Evolutionary conservation across 2,113 vertebrate species (phyloP).

Genomic region (Andinoacara biseriatus): DNA sequence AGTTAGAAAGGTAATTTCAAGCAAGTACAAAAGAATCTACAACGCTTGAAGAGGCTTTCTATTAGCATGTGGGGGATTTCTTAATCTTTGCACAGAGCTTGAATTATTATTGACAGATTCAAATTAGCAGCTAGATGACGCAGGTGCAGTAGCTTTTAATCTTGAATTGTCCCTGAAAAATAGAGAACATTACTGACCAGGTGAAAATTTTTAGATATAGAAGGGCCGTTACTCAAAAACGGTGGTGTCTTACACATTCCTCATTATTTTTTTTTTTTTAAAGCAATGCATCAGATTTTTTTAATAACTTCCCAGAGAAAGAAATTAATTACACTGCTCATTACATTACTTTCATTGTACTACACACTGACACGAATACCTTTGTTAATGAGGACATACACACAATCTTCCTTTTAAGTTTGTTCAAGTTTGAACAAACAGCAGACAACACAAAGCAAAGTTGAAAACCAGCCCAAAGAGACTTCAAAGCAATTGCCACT

Average conservation of each 20-base stretch:
- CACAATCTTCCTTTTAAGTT: not conserved
- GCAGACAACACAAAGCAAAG: no score
- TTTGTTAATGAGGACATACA: not conserved
- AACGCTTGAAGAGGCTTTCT: not conserved
- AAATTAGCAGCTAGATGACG: conserved; percentile 1
- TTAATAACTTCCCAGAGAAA: not conserved
- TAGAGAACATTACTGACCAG: not conserved
- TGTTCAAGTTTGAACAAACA: no score
- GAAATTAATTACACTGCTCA: not conserved
- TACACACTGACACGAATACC: not conserved
- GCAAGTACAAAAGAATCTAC: not conserved
- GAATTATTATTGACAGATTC: not conserved
- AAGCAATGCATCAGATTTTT: not conserved
- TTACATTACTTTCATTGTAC: not conserved
- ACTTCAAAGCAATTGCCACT: no score
- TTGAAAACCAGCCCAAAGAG: no score
- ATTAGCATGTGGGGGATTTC: not conserved
- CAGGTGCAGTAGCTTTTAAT: not conserved
- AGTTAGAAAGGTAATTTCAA: conserved; percentile 25
- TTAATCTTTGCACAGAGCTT: not conserved
- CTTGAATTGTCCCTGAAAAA: not conserved
- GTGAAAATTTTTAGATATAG: not conserved
- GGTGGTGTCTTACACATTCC: not conserved
- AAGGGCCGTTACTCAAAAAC: not conserved
- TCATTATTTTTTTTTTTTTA: not conserved